Evolutionary conservation across 2,888 invertebrate genomes (phyloP), one percentile per base, ranked within the genome.

Genomic region (Polymixis flavicincta): DNA sequence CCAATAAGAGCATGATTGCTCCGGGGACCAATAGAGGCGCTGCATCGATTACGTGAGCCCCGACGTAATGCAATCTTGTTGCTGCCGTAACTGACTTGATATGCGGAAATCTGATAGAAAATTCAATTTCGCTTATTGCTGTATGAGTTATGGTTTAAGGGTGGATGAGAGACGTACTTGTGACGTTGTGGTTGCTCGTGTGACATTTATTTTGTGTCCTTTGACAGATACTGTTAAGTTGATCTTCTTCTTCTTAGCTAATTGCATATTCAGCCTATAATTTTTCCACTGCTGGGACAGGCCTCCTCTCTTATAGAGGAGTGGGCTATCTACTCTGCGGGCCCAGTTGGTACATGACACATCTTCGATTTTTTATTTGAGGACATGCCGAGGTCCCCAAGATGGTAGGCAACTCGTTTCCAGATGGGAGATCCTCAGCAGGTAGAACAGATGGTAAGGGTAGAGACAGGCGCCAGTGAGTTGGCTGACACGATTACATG

Each of bases 21-120:
- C 72, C 13, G 25, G 85, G 86, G 84, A 84, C 71, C 80, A 75
- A 69, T 72, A 70, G 57, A 14, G 54, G 42, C 59, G 71, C 45
- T 86, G 86, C 86, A 83, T 79, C 84, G 83, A 80, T 84, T 83
- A 86, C 78, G 78, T 59, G 79, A 69, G 79, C 73, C 52, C 0
- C 67, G 59, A 11, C 48, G 79, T 86, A 86, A 85, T 86, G 87
- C 86, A 87, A 85, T 88, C 83, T 83, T 77, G 85, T 83, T 65
- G 67, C 87, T 64, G 76, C 54, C 88, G 71, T 78, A 67, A 71
- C 54, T 77, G 73, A 77, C 78, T 78, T 82, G 81, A 85, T 83
- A 75, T 76, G 84, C 64, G 80, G 82, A 80, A 84, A 83, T 84
- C 78, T 84, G 80, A 85, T 79, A 82, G 83, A 86, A 84, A 86